Evolutionary conservation across 2,113 vertebrate species (phyloP), one percentile per base, ranked within the genome.

Genomic region (Diadophis punctatus): DNA sequence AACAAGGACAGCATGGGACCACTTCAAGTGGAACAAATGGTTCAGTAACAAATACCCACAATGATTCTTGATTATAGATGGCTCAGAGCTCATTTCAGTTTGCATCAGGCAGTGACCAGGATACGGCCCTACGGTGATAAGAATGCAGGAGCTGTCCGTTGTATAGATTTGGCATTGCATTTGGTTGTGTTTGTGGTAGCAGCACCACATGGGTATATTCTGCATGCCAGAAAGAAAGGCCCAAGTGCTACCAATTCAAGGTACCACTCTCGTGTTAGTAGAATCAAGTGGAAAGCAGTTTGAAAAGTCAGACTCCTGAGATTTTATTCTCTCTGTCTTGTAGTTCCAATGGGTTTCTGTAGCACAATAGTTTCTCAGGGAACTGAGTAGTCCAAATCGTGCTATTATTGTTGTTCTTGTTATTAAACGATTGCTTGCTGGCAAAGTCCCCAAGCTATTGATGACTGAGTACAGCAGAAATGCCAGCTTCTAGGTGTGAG

Each of bases 1-100:
- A 84, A 0, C 0, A 55, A n/a, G 93, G 94, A 94, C 7, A 30
- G 96, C 0, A 0, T 92, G 97, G 96, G 97, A 96, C 96, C 96
- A 96, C 96, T 7, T 1, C 95, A 39, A 34, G 48, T 94, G 95
- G 97, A 91, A 91, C 96, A 95, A 93, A 94, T 0, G 25, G 93
- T 93, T 91, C 46, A 4, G 90, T 48, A 58, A 46, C 18, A 49
- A n/a, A 34, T 43, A 93, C n/a, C 39, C 51, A 22, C 48, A 49
- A 87, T 91, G 94, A 58, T 95, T 91, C 74, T 58, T 92, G 95
- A 95, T 85, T 92, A 88, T 68, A 46, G 86, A 95, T 94, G 94
- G 90, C 22, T 90, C 91, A 96, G 60, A 10, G 91, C 95, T 95
- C 94, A 60, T 91, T 93, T 49, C 94, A 94, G 94, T 95, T 68